Evolutionary conservation across 2,888 invertebrate species (phyloP), one percentile per base, ranked within the genome.

Genomic region (Tigriopus californicus): DNA sequence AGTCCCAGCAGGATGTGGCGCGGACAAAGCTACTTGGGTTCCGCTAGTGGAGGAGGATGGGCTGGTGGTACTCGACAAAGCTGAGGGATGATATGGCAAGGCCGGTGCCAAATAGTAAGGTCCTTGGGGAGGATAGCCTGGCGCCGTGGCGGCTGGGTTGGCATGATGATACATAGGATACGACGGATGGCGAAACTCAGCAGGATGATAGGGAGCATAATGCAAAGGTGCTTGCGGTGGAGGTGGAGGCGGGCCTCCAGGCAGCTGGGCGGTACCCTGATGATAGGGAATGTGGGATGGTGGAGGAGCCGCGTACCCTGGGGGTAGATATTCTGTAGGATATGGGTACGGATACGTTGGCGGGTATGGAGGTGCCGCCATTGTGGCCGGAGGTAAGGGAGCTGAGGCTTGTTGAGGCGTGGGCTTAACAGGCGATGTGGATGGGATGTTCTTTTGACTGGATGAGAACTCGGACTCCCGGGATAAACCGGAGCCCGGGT

Each of bases 201-300:
- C n/a, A 18, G 15, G 15, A n/a, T n/a, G 54, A n/a, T 20, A n/a
- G 40, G 57, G 3, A 2, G 60, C 25, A 41, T 52, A 55, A 42
- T 41, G 55, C 6, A 33, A 51, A 42, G 20, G 47, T 51, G 40
- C 49, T 44, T 57, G 51, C 40, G 62, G 60, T 22, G 60, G 52
- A 11, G 62, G 61, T 56, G 62, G 61, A 42, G 62, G 62, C 48
- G 61, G 61, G 15, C 57, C 46, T 46, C 55, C 61, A n/a, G 61
- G 53, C 44, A 59, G 55, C 55, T 61, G 61, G 20, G 62, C 47
- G 11, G 1, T n/a, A 47, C 22, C 18, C 11, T 10, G 47, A 47
- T 47, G 47, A 47, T 47, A 18, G 11, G 52, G 52, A 8, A 15
- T 18, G 12, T 22, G 24, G 40, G 54, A 51, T n/a, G 62, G 62